Evolutionary conservation across 2,113 vertebrate species (phyloP).

Genomic region (Limnothrissa miodon): DNA sequence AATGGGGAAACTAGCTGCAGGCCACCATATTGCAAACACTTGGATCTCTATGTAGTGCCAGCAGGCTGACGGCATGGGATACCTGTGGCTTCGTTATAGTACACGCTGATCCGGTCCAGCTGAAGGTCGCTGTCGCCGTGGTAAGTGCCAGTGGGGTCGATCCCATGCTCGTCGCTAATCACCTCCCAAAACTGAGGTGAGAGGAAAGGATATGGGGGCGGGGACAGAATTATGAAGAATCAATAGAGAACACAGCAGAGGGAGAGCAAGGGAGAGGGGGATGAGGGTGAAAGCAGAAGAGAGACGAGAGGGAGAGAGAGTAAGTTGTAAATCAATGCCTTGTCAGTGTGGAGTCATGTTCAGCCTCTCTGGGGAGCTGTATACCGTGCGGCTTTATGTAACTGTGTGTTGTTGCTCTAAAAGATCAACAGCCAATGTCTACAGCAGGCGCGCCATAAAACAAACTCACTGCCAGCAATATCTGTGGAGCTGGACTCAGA

Average conservation of each 20-base stretch:
- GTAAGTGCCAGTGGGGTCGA: slow-evolving; percentile 81
- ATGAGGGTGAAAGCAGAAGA: neutral
- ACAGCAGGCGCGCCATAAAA: neutral
- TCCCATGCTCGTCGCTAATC: slow-evolving; percentile 77
- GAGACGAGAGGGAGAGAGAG: neutral
- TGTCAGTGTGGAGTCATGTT: neutral
- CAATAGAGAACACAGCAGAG: neutral
- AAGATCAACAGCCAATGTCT: neutral
- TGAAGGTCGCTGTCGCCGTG: slow-evolving; percentile 74
- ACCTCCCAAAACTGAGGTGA: slow-evolving; percentile 70
- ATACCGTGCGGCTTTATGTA: neutral
- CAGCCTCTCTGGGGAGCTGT: neutral
- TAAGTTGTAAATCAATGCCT: neutral
- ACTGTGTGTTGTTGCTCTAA: slow-evolving; percentile 8
- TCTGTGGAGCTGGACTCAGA: neutral
- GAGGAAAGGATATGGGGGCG: neutral
- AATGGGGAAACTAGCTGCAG: neutral
- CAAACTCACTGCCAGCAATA: neutral
- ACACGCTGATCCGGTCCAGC: slow-evolving; percentile 82
- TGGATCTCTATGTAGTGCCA: neutral
- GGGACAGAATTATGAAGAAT: neutral
- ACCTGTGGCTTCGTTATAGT: slow-evolving; percentile 84
- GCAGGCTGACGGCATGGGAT: slow-evolving; percentile 1
- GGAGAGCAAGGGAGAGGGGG: neutral
- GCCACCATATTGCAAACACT: neutral